Base-by-base conservation (phyloP, 1,140 invertebrate genomes). In the Eriosoma lanigerum region DNA sequence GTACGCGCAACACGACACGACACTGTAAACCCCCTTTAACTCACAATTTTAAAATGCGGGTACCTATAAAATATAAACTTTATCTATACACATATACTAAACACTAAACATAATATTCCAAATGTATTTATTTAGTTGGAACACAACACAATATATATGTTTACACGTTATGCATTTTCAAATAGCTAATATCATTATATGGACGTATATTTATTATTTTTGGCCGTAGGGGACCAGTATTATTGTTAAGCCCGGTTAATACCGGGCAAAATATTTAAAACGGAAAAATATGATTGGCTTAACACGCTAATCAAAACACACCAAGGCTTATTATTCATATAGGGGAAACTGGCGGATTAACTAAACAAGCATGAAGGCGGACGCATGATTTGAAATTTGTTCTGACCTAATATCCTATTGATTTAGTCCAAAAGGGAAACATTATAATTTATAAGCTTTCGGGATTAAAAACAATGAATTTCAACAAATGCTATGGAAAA, bases 201-300 rank as follows among this genome's bases (percentile, higher is more conserved):
- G 29, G n/a, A 75, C 15, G 29, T 54, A 38, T 26, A 38, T 56
- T 24, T 56, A 38, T 21, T 26, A 38, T 56, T 24, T 56, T 54
- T 21, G 32, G 32, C 29, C 50, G 29, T 0, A 56, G 32, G n/a
- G 52, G 72, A 44, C 24, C 50, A 38, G 29, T 26, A 54, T 75
- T 26, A 54, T 75, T 75, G 52, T 56, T 56, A 75, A 75, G 50
- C 72, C n/a, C 72, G 29, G 54, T 75, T 75, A 75, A 75, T 56
- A 15, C 29, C 5, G 26, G n/a, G 72, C 19, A 21, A 75, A 75
- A 54, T 56, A 56, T 56, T 32, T 62, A 38, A 64, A 38, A 62
- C 6, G 17, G 8, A 38, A 75, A 75, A 56, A 56, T 38, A 38
- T 56, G 26, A 75, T 56, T 75, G 72, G 72, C 72, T 75, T 75